Evolutionary conservation across 2,113 vertebrate species (phyloP).

Genomic region (Caranx melampygus): DNA sequence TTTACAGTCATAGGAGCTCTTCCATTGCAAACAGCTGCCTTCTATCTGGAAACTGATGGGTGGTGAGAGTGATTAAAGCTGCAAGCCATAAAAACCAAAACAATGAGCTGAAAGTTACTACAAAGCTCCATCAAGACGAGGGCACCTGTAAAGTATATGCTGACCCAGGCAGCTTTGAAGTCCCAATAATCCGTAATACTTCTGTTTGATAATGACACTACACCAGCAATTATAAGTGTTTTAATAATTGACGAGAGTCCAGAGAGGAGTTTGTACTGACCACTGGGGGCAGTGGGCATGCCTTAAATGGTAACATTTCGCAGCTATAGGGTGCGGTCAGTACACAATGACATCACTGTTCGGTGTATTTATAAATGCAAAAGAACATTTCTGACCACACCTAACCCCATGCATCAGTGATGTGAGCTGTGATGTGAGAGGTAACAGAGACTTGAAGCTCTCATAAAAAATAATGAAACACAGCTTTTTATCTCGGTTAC

Average conservation of each 20-base stretch:
- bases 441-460: not conserved
- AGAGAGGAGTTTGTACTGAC: not conserved
- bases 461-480: not conserved
- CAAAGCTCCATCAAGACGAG: slow-evolving; percentile 4
- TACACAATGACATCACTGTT: not conserved
- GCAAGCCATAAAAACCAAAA: slow-evolving; percentile 22
- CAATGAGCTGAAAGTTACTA: slow-evolving; percentile 4
- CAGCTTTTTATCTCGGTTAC: not conserved
- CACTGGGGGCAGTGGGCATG: too few relatives aligned
- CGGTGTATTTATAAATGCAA: not conserved
- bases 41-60: not conserved
- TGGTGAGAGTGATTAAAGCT: not conserved
- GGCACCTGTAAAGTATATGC: not conserved
- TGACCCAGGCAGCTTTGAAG: not conserved
- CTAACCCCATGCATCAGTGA: not conserved
- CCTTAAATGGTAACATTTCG: not conserved
- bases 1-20: not conserved
- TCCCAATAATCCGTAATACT: not conserved
- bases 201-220: not conserved
- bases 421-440: not conserved
- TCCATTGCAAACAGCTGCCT: slow-evolving; percentile 9
- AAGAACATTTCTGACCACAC: not conserved
- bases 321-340: not conserved
- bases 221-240: not conserved
- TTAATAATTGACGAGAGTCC: not conserved